These are phyloP conservation scores for Cephalopachus bancanus DNA, from an alignment of 2,797 vertebrate genomes.

Conservation along the genomic window DNA sequence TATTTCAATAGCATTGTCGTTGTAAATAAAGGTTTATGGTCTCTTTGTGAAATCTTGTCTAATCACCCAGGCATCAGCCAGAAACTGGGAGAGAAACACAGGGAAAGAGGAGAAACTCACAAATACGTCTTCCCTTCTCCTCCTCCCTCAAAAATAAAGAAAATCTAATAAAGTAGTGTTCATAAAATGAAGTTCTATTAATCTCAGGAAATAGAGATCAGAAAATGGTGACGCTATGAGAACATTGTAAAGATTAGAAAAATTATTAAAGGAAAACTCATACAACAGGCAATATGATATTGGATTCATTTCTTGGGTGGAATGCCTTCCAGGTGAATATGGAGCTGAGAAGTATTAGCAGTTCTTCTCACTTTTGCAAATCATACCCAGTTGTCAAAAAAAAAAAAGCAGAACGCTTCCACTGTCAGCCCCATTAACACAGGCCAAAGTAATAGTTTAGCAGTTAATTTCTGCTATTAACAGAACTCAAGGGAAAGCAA, in stretches of 20 bases:
- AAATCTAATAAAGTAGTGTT: slow-evolving; percentile 69
- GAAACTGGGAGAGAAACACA: background rate
- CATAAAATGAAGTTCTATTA: slow-evolving; percentile 81
- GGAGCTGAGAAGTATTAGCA: slow-evolving; percentile 84
- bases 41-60: slow-evolving; percentile 25
- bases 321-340: slow-evolving; percentile 85
- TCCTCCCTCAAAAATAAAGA: slow-evolving; percentile 60
- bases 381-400: slow-evolving; percentile 81
- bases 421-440: slow-evolving; percentile 83
- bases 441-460: slow-evolving; percentile 79
- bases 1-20: background rate
- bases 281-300: slow-evolving; percentile 79
- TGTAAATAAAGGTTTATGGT: slow-evolving; percentile 45
- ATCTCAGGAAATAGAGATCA: slow-evolving; percentile 77
- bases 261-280: slow-evolving; percentile 80
- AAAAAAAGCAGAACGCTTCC: slow-evolving; percentile 78
- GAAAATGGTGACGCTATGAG: slow-evolving; percentile 78
- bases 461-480: slow-evolving; percentile 82
- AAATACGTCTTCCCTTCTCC: slow-evolving; percentile 2
- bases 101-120: slow-evolving; percentile 24
- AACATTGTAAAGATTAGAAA: slow-evolving; percentile 81
- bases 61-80: slow-evolving; percentile 20
- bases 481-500: slow-evolving; percentile 79
- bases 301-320: slow-evolving; percentile 77
- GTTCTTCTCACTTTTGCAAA: slow-evolving; percentile 83